A percentile compares a stretch with the other conserved stretches of the same genome.
phyloP scores from a whole-genome alignment of 2,797 vertebrate genomes.

The Molossus alvarezi region DNA sequence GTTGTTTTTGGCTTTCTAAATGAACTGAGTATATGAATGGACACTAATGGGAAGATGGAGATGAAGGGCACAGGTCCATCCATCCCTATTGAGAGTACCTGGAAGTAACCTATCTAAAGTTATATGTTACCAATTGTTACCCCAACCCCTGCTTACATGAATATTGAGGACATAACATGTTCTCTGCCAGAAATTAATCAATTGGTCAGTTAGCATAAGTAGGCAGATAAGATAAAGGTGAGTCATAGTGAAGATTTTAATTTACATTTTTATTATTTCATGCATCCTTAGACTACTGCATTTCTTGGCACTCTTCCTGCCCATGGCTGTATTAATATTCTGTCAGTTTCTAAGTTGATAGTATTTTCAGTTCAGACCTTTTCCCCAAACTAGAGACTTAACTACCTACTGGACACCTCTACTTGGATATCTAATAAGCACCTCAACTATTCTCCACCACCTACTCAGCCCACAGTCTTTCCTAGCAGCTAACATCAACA shows the following conservation, averaged over 20 bases:
- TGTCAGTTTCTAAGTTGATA: conserved; percentile 4
- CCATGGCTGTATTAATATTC: background rate
- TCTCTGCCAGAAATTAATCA: background rate
- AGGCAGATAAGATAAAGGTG: background rate
- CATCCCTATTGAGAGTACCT: background rate
- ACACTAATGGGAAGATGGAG: background rate
- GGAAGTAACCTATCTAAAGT: background rate
- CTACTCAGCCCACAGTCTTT: background rate
- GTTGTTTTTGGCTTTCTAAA: background rate
- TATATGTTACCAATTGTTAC: background rate
- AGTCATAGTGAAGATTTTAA: background rate
- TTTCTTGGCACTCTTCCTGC: background rate
- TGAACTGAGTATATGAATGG: background rate
- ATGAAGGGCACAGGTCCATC: background rate
- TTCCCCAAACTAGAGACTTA: background rate
- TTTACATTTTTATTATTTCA: background rate
- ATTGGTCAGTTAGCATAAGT: background rate
- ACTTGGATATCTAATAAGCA: background rate
- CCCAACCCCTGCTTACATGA: background rate
- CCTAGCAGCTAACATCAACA: background rate
- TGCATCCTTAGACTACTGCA: background rate
- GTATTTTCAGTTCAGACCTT: conserved; percentile 24
- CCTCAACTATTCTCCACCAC: background rate
- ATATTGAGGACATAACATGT: background rate
- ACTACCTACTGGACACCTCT: background rate